Evolutionary conservation across 2,113 vertebrate species (phyloP), one percentile per base, ranked within the genome.

Genomic region (Epinephelus cyanopodus): DNA sequence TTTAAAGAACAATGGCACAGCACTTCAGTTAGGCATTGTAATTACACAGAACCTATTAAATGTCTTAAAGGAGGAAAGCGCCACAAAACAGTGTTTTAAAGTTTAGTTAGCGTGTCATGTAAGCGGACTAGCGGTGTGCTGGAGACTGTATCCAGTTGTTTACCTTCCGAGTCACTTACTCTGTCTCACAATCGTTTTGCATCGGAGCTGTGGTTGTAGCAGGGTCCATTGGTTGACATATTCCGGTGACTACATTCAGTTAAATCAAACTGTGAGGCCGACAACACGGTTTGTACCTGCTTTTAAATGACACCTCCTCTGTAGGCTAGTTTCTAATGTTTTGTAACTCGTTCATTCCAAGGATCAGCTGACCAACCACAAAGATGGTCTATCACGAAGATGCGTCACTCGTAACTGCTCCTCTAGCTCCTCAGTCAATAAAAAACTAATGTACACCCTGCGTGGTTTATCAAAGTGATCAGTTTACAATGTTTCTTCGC

Each of bases 131-230:
- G 25, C 69, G 10, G 14, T n/a, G 69, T 6, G 23, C n/a, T 25
- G 47, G 4, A 71, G 48, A 61, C 11, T 54, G 47, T 69, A 2
- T 6, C 19, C 4, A 21, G 6, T 13, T 61, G 0, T 39, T 33
- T 1, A 10, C 11, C 2, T 57, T 15, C 5, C 10, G 12, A 69
- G 19, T 67, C 14, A 94, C 95, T 95, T 48, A 96, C 95, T 93
- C 93, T 21, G 91, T 75, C 63, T 95, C 95, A 91, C 90, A 85
- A 17, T 95, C 94, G 91, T 72, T 90, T 33, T 94, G 94, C 57
- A 94, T 84, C 6, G 81, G 56, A 60, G 54, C 50, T 37, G 87
- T 73, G 6, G 77, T 27, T n/a, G 85, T 52, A 54, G 57, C 53
- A 1, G 90, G 82, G 63, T 93, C 90, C 88, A 89, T 91, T 50